Evolutionary conservation across 2,888 invertebrate species (phyloP).

Genomic region (Rotaria socialis): DNA sequence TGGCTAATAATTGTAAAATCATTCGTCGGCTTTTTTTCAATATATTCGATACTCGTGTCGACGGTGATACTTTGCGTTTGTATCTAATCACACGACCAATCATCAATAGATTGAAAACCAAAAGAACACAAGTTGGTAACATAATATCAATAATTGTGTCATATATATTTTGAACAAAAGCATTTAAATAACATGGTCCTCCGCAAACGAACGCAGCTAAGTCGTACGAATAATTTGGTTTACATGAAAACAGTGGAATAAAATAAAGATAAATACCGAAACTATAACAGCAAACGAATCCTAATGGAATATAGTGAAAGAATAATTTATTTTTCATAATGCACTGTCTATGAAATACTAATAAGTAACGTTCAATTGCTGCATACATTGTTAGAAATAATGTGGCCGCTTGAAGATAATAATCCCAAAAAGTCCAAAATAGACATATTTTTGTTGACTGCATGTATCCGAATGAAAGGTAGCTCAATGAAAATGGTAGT

Average conservation of each 20-base stretch:
- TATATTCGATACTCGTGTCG: not conserved
- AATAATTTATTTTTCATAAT: not conserved
- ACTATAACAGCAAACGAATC: not conserved
- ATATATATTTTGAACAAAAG: not conserved
- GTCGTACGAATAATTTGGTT: not conserved
- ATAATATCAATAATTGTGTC: not conserved
- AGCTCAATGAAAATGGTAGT: not conserved
- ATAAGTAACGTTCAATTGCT: not conserved
- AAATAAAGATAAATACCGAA: not conserved
- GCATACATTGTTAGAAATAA: not conserved
- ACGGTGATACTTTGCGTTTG: not conserved
- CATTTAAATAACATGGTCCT: not conserved
- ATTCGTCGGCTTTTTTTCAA: not conserved
- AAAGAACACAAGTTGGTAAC: not conserved
- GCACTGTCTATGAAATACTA: not conserved
- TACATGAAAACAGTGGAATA: not conserved
- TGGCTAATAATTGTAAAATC: not conserved
- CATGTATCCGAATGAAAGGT: not conserved
- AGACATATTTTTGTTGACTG: not conserved
- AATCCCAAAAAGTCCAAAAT: slow-evolving; percentile 5
- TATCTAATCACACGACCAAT: not conserved
- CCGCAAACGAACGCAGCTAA: not conserved
- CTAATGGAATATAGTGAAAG: not conserved
- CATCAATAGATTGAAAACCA: not conserved
- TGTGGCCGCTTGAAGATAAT: not conserved